Evolutionary conservation across 2,113 vertebrate genomes (phyloP), one percentile per base, ranked within the genome.

Genomic region (Otis tarda): DNA sequence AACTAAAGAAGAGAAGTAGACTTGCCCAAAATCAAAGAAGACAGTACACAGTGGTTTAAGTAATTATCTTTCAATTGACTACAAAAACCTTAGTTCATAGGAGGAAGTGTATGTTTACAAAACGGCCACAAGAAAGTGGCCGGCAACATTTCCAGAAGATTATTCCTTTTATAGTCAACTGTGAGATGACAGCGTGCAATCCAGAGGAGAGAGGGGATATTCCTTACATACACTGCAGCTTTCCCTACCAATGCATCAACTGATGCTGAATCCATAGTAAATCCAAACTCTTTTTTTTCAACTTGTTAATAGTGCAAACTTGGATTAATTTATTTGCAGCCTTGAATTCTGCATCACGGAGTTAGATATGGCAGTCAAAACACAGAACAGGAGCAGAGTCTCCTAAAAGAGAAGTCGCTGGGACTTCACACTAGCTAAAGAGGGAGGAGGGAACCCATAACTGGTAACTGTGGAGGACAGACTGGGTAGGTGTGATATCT

Each of bases 401-500:
- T 77, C 11, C 63, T 57, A 68, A 43, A 57, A 65, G 21, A 73
- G 56, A 84, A 77, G 25, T 61, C 55, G 41, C 11, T 28, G 12
- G 25, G 37, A 67, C 14, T 75, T 63, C 7, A 55, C 60, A 45
- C 16, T 24, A 57, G 30, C 14, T 30, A 27, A 39, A 83, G n/a
- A 87, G 18, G 2, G 20, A 8, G 28, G 47, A 64, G 13, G 39
- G 19, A 73, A 80, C 33, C 22, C 37, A 43, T 28, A 70, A 70
- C 2, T 27, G 7, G 13, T 55, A 78, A 84, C 37, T 70, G 37
- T 22, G 39, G 19, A 63, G 30, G 22, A 75, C 18, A 31, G 52
- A 71, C 8, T 0, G 0, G 35, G 49, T 12, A 35, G 41, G 9
- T 2, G 1, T 45, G 47, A 61, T 33, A 56, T 50, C 55, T 81